Evolutionary conservation across 2,888 invertebrate genomes (phyloP), one percentile per base, ranked within the genome.

Genomic region (Drosophila neotestacea): DNA sequence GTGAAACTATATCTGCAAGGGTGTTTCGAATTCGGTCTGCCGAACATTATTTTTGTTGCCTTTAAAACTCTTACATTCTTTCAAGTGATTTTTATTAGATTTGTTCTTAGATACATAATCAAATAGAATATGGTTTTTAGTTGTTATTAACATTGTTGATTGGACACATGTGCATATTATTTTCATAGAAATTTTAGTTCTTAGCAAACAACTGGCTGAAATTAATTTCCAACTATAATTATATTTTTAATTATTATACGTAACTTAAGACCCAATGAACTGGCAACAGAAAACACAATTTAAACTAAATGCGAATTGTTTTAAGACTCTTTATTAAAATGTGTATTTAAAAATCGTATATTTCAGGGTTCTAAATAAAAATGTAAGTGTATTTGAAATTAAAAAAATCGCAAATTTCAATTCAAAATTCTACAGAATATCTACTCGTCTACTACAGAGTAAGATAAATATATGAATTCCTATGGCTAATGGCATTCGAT

Each of bases 161-260:
- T 65, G 54, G 58, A 47, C 48, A 65, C 44, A 32, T 78, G 64
- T 78, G 74, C 74, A 78, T 65, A 44, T 54, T 61, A 50, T 59
- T 65, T 60, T 50, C 9, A 39, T 47, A 52, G 28, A 48, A 22
- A 42, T 56, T 59, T 59, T 52, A 48, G 44, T 27, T 55, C 58
- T 47, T 27, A 28, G 32, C n/a, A 30, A 62, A 59, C 22, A 41
- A 16, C 13, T 46, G 52, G 36, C 66, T 59, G 36, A 52, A 48
- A 38, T n/a, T 58, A 41, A 41, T 27, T 61, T 59, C 27, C 60
- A 30, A 61, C 42, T 44, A 52, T 60, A 54, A 32, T 47, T 60
- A 32, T 39, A 27, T 10, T 34, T 16, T 13, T 27, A 34, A 55
- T 54, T 11, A 22, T 36, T 50, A 36, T n/a, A 34, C 34, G 22